These are phyloP conservation scores for Ichneumon xanthorius DNA, from an alignment of 2,888 invertebrate genomes.

Conservation along the genomic window DNA sequence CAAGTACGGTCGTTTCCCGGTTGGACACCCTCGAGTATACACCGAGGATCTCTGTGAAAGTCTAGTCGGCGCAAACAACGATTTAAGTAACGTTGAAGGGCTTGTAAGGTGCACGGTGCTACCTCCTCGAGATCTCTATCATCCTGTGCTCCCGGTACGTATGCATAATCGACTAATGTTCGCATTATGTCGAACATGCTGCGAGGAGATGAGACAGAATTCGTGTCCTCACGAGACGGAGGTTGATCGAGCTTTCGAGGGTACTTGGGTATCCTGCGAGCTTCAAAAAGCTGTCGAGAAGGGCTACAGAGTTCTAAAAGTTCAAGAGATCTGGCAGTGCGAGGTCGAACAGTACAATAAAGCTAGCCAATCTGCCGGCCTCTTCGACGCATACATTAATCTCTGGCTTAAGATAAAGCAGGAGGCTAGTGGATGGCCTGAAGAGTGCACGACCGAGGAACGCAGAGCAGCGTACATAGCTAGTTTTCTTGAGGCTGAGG, in stretches of 20 bases:
- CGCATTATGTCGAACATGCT: not conserved
- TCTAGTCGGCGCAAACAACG: not conserved
- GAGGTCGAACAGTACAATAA: not conserved
- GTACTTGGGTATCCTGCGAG: too few species aligned
- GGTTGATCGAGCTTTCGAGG: not conserved
- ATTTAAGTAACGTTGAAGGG: too few species aligned
- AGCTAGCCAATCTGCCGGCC: slow-evolving; percentile 1
- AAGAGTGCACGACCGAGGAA: slow-evolving; percentile 28
- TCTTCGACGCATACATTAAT: slow-evolving; percentile 45
- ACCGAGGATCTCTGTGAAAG: not conserved
- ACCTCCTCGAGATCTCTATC: too few species aligned
- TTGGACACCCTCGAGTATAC: not conserved
- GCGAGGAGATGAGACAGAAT: not conserved
- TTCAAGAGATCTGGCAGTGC: not conserved
- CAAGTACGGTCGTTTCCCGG: not conserved
- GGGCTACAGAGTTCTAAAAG: too few species aligned
- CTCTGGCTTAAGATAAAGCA: slow-evolving; percentile 43
- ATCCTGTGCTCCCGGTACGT: too few species aligned
- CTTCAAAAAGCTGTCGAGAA: not conserved
- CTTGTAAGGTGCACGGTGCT: too few species aligned
- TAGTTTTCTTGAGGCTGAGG: too few species aligned
- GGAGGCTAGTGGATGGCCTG: slow-evolving; percentile 54
- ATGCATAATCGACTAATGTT: too few species aligned
- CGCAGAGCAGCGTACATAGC: not conserved
- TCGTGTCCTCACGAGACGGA: not conserved